Conservation (phyloP, 2,113 vertebrate species). For the Merops nubicus region DNA sequence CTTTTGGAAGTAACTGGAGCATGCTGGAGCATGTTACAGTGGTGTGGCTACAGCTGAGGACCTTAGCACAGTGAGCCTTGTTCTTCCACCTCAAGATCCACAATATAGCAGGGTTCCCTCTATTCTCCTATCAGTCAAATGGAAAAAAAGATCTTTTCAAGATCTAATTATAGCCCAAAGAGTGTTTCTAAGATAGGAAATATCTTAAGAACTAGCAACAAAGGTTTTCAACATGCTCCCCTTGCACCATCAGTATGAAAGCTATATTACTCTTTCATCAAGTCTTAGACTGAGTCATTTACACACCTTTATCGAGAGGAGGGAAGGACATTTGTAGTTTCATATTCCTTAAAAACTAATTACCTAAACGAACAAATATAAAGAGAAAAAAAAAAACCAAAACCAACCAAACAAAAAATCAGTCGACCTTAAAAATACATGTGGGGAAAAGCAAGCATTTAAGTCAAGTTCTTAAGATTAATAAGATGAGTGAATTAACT, state of each 20-base stretch:
- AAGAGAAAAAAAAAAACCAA: too few species aligned
- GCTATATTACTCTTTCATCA: too few species aligned
- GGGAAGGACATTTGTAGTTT: background rate
- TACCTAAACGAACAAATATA: background rate
- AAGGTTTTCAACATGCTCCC: background rate
- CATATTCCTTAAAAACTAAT: background rate
- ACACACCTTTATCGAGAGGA: background rate
- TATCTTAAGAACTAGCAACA: background rate
- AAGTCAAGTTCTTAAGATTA: background rate
- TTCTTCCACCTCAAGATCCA: background rate
- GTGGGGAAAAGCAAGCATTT: background rate
- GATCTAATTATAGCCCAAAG: background rate
- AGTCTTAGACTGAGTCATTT: background rate
- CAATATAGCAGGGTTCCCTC: background rate
- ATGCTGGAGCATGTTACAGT: accelerated
- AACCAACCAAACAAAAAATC: too few species aligned
- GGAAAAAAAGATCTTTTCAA: background rate
- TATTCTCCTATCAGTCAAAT: background rate
- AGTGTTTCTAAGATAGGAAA: background rate
- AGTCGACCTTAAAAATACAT: background rate
- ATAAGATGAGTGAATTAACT: background rate
- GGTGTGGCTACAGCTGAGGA: accelerated
- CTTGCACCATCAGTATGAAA: too few species aligned
- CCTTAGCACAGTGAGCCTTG: accelerated
- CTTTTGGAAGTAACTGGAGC: background rate